Percentiles rank a stretch among this genome's conserved stretches.
Evolutionary conservation across 2,113 vertebrate species (phyloP).

Genomic region (Beaufortia kweichowensis): DNA sequence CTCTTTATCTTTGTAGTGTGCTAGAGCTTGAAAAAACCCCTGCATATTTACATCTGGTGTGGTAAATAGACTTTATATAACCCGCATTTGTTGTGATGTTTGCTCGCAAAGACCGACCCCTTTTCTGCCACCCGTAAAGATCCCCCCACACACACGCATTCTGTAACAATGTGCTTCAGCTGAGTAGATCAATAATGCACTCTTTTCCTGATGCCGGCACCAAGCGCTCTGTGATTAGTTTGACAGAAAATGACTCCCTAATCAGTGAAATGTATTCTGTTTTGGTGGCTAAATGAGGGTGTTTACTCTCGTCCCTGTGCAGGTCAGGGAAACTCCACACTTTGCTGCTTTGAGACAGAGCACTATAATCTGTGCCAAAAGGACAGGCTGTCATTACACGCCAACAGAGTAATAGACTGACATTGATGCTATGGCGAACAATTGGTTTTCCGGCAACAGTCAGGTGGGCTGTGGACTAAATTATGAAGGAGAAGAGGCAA

Average conservation of each 20-base stretch:
- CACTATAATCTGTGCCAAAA: conserved; percentile 73
- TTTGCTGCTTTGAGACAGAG: conserved; percentile 71
- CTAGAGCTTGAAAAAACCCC: neutral
- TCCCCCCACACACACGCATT: conserved; percentile 22
- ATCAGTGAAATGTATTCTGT: conserved; percentile 61
- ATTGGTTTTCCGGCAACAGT: conserved; percentile 80
- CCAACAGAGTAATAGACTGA: conserved; percentile 74
- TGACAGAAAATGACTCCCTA: conserved; percentile 64
- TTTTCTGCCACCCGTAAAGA: conserved; percentile 24
- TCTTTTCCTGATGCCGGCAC: conserved; percentile 47
- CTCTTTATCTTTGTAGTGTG: conserved; percentile 23
- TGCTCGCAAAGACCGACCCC: neutral
- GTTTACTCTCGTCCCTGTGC: conserved; percentile 65
- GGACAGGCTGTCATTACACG: conserved; percentile 78
- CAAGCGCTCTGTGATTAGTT: conserved; percentile 54
- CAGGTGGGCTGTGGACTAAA: conserved; percentile 68
- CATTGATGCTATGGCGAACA: conserved; percentile 78
- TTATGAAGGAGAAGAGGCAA: conserved; percentile 70
- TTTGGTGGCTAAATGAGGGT: conserved; percentile 68
- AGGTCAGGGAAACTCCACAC: conserved; percentile 68
- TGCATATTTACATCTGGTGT: conserved; percentile 21
- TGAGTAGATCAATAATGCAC: conserved; percentile 63
- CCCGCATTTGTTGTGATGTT: conserved; percentile 34
- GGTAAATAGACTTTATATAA: conserved; percentile 23
- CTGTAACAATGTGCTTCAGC: conserved; percentile 43